Evolutionary conservation across 1,140 invertebrate genomes (phyloP).

Genomic region (Drosophila lacteicornis): DNA sequence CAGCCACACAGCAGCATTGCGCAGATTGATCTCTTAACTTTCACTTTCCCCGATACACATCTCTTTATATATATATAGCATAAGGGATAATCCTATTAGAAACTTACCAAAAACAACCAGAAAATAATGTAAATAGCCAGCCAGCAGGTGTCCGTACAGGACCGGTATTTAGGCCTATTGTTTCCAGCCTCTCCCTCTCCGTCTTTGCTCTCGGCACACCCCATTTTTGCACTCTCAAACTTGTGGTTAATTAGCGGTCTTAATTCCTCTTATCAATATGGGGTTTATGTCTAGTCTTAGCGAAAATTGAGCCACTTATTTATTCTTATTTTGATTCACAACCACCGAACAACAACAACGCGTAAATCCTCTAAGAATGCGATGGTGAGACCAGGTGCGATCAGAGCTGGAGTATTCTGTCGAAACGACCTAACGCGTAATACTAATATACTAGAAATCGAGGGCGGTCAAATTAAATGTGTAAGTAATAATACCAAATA

Average conservation of each 20-base stretch:
- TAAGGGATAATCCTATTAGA: background rate
- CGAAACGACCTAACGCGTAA: background rate
- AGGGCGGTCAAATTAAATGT: background rate
- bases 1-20: slow-evolving; percentile 17
- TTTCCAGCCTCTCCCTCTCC: slow-evolving; percentile 64
- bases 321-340: slow-evolving; percentile 63
- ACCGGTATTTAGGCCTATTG: slow-evolving; percentile 85
- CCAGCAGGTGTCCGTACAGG: slow-evolving; percentile 95
- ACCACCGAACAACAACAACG: slow-evolving; percentile 53
- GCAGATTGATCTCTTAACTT: slow-evolving; percentile 61
- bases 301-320: slow-evolving; percentile 49
- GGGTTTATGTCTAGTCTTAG: slow-evolving; percentile 16
- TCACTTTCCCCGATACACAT: slow-evolving; percentile 50
- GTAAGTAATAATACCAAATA: too few relatives aligned
- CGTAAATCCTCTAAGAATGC: slow-evolving; percentile 25
- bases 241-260: slow-evolving; percentile 2
- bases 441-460: background rate
- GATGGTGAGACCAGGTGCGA: slow-evolving; percentile 27
- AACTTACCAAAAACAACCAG: slow-evolving; percentile 94
- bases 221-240: slow-evolving; percentile 61
- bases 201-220: slow-evolving; percentile 80
- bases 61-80: background rate
- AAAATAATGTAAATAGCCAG: slow-evolving; percentile 93
- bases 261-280: slow-evolving; percentile 11
- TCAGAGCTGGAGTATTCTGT: background rate